phyloP scores from a whole-genome alignment of 2,113 vertebrate genomes.

The Myodes glareolus region DNA sequence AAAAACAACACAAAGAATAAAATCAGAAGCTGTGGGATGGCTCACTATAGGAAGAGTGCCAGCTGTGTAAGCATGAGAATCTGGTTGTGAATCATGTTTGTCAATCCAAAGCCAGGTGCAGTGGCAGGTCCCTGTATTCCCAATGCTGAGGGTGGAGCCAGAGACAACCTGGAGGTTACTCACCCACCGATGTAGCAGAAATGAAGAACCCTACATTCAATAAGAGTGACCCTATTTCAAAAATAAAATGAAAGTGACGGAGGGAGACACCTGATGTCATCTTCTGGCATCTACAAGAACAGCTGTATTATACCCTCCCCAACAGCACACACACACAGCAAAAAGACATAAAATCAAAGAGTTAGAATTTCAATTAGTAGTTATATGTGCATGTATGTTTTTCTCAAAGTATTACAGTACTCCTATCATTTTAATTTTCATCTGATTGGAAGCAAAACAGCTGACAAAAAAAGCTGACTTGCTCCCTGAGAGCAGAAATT shows the following conservation, averaged over 20 bases:
- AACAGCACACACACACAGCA: neutral
- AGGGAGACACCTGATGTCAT: neutral
- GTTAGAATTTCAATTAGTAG: neutral
- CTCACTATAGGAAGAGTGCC: neutral
- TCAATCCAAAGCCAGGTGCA: neutral
- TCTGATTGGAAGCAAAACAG: neutral
- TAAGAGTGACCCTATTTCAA: neutral
- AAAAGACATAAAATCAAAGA: neutral
- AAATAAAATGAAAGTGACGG: no score
- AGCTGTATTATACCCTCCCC: neutral
- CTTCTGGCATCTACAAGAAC: neutral
- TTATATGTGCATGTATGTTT: neutral
- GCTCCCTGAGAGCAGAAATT: neutral
- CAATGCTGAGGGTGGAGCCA: no score
- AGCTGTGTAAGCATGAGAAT: neutral
- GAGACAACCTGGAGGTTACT: neutral
- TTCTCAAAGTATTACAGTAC: neutral
- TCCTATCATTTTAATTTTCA: conserved; percentile 13
- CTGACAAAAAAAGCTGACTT: neutral
- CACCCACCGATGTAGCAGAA: neutral
- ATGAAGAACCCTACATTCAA: neutral
- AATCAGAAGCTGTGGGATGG: no score
- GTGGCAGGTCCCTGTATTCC: neutral
- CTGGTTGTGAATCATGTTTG: no score
- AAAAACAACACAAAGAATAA: neutral